Conservation (phyloP, 2,888 invertebrate species). For the Petrophora chlorosata region DNA sequence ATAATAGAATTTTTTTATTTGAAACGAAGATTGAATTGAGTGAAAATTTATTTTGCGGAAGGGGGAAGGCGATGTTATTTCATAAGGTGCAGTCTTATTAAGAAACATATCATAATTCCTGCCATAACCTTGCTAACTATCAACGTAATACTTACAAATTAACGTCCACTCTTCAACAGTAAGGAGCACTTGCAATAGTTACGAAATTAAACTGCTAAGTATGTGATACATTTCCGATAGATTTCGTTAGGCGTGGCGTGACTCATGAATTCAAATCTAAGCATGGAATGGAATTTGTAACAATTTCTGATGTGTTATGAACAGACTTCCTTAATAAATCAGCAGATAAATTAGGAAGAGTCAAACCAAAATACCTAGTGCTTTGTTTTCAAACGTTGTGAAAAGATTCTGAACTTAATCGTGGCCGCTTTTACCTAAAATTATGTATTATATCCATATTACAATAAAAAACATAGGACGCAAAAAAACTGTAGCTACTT, state of each 20-base stretch:
- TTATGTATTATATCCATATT: too few relatives aligned
- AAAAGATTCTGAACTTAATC: too few relatives aligned
- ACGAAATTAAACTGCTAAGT: conserved; percentile 29
- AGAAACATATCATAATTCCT: conserved; percentile 9
- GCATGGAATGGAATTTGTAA: conserved; percentile 33
- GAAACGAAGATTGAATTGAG: background rate
- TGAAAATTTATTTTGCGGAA: background rate
- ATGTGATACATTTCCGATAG: conserved; percentile 22
- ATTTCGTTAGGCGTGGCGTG: conserved; percentile 29
- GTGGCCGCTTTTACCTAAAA: too few relatives aligned
- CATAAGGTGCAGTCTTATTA: conserved; percentile 5
- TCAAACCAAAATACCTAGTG: too few relatives aligned
- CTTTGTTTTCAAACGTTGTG: background rate
- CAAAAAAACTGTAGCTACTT: background rate
- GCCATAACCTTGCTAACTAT: conserved; percentile 19
- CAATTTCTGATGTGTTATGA: conserved; percentile 34
- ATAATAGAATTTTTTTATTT: too few relatives aligned
- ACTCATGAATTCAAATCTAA: conserved; percentile 37
- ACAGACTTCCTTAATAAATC: conserved; percentile 29
- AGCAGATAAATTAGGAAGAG: too few relatives aligned
- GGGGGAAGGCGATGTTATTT: conserved; percentile 3
- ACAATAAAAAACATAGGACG: too few relatives aligned
- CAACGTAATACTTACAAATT: conserved; percentile 11
- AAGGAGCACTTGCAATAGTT: conserved; percentile 22
- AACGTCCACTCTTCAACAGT: conserved; percentile 23